phyloP scores from a whole-genome alignment of 2,113 vertebrate genomes.

The Melanostigma gelatinosum region DNA sequence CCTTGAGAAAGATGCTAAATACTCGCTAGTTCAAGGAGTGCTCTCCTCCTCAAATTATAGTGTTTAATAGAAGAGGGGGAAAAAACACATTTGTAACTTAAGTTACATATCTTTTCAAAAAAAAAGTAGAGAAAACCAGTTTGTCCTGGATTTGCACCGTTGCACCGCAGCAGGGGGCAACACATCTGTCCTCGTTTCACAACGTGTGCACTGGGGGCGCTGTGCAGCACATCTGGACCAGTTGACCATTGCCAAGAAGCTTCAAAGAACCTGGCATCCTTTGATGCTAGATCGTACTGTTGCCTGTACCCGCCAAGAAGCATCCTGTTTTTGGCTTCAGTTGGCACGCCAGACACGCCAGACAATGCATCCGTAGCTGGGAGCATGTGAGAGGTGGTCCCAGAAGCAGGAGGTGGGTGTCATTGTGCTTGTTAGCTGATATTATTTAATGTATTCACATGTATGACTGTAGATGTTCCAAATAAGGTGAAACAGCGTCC shows the following conservation, averaged over 20 bases:
- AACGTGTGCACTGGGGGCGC: constrained; percentile 33
- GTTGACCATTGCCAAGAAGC: constrained; percentile 57
- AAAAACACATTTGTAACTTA: not conserved
- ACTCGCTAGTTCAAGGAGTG: not conserved
- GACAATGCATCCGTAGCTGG: constrained; percentile 40
- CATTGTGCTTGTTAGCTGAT: constrained; percentile 7
- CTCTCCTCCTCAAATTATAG: not conserved
- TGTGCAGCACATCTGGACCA: constrained; percentile 50
- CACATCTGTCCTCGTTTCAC: constrained; percentile 35
- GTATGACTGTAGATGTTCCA: not conserved
- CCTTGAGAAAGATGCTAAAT: not conserved
- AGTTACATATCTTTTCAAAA: not conserved
- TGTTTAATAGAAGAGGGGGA: not conserved
- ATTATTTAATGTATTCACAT: constrained; percentile 21
- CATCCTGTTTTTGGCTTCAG: constrained; percentile 49
- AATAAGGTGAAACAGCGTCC: not conserved
- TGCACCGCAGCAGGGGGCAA: not conserved
- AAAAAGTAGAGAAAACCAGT: not conserved
- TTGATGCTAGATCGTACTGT: constrained; percentile 39
- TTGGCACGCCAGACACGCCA: constrained; percentile 20
- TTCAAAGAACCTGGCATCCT: constrained; percentile 69
- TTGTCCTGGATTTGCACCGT: not conserved
- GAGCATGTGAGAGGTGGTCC: constrained; percentile 17
- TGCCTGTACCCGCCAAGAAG: constrained; percentile 44
- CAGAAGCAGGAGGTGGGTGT: constrained; percentile 21